These are phyloP conservation scores for Holothuria scabra DNA, from an alignment of 53 echinoderm and acorn worm genomes.

Conservation along the genomic window DNA sequence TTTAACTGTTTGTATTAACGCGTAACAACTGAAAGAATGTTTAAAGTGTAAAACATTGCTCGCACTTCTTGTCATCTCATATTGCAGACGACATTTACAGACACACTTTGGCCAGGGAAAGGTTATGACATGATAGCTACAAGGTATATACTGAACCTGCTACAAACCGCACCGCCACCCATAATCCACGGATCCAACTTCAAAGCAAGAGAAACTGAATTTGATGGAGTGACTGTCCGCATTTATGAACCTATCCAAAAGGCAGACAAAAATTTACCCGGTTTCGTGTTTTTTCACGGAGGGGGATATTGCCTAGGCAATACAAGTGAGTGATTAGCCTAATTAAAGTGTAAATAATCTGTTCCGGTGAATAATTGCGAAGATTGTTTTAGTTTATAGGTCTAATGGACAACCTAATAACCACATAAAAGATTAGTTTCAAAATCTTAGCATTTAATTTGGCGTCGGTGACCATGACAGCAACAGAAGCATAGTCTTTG, in stretches of 20 bases:
- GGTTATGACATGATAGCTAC: background rate
- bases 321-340: constrained; percentile 15
- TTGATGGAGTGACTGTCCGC: constrained; percentile 24
- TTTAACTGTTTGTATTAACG: no score
- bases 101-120: constrained; percentile 2
- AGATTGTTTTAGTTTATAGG: no score
- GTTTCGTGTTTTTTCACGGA: constrained; percentile 18
- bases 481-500: no score
- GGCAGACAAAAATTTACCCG: background rate
- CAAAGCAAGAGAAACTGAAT: constrained; percentile 8
- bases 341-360: no score
- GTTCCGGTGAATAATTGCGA: no score
- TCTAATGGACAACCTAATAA: no score
- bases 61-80: no score
- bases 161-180: background rate
- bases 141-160: background rate
- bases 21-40: no score
- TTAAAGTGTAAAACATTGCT: no score
- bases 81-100: background rate
- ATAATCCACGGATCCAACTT: constrained; percentile 12
- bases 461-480: no score
- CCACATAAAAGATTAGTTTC: no score
- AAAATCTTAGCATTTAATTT: no score
- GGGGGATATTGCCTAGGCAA: constrained; percentile 6
- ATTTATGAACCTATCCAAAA: constrained; percentile 6